phyloP scores from a whole-genome alignment of 2,797 vertebrate genomes.

The Channa striata region DNA sequence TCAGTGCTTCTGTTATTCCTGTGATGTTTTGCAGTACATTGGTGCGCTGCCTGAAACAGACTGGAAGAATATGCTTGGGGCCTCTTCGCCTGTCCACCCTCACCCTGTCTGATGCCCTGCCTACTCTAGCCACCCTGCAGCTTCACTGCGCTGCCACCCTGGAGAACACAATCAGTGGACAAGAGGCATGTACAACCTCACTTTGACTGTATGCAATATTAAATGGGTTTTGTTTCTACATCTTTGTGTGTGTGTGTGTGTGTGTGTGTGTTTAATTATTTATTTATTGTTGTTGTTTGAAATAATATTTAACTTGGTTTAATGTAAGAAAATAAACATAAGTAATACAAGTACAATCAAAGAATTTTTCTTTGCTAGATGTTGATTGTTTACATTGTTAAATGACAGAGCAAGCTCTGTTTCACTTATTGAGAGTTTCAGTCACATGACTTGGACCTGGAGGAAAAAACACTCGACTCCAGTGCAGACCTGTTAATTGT shows the following conservation, averaged over 20 bases:
- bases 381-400: too few species aligned
- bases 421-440: background rate
- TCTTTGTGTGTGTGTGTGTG: too few species aligned
- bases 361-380: too few species aligned
- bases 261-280: too few species aligned
- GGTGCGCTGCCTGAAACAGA: slow-evolving; percentile 96
- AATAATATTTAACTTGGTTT: too few species aligned
- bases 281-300: too few species aligned
- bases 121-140: slow-evolving; percentile 92
- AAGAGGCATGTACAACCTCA: slow-evolving; percentile 83
- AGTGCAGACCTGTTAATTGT: too few species aligned
- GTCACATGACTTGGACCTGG: too few species aligned
- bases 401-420: background rate
- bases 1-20: background rate
- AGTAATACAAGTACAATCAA: background rate
- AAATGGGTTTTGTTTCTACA: background rate
- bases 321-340: background rate
- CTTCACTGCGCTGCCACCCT: slow-evolving; percentile 92
- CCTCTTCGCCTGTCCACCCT: slow-evolving; percentile 94
- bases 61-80: slow-evolving; percentile 92
- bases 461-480: too few species aligned
- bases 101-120: slow-evolving; percentile 90
- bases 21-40: slow-evolving; percentile 84
- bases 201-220: background rate
- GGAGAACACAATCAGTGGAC: slow-evolving; percentile 91